Base-by-base conservation (phyloP, 2,113 vertebrate species). In the Gallinago paraguaiae region DNA sequence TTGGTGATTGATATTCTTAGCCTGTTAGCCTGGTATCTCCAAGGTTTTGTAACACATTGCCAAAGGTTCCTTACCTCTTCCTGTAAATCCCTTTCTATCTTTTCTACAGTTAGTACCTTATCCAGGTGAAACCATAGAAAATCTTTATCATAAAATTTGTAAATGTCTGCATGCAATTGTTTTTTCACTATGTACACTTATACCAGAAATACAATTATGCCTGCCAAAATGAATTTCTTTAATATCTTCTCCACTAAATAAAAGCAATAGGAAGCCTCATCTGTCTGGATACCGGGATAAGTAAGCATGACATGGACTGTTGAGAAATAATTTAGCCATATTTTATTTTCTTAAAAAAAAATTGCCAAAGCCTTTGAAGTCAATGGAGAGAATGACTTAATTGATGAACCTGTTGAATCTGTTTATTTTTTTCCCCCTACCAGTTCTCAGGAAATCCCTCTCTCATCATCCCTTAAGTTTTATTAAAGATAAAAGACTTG, bases 321-420 rank as follows among this genome's bases (percentile, higher is more conserved):
- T 84, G 60, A 90, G 45, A 86, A 90, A 82, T 77, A 81, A 31
- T 84, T 90, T 39, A 53, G 6, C 31, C 48, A 16, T 13, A 43
- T 80, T 93, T 19, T 85, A 11, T 10, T 82, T 79, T 72, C 51
- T 87, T 37, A 43, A 86, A 81, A 37, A 92, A 92, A 91, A 93
- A 75, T 46, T 95, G 27, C 48, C 30, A 68, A 46, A 90, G 39
- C 12, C 14, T 96, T 86, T 94, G 35, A 94, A 87, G 65, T 82
- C 11, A 11, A 45, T 43, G 17, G 16, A 72, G 30, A 64, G 15
- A 60, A 82, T 35, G 14, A 70, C 28, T 87, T 70, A 14, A 35
- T 57, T 64, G 25, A 88, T 63, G 10, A 10, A 84, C 4, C 20
- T n/a, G 13, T 87, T 64, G 15, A 67, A 82, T 51, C n/a, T 9